Conservation (phyloP, 2,888 invertebrate species). For the Aspidiotus rigidus region DNA sequence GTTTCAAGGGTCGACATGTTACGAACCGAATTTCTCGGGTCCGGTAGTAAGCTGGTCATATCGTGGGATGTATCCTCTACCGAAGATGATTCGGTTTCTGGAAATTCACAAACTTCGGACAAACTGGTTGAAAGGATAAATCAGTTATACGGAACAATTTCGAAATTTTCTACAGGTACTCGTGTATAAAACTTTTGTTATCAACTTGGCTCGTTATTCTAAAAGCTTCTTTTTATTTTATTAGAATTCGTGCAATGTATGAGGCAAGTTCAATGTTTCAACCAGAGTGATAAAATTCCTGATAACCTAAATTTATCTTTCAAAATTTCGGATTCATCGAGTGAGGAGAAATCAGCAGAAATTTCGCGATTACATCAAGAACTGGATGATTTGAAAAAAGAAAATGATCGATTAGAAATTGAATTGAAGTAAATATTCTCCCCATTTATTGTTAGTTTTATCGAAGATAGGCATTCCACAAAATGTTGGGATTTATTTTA, state of each 20-base stretch:
- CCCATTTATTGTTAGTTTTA: background rate
- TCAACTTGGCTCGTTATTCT: background rate
- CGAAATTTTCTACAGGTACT: conserved; percentile 23
- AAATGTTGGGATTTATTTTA: conserved; percentile 7
- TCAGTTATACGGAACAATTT: background rate
- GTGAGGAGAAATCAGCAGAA: conserved; percentile 7
- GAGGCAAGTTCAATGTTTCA: too few species aligned
- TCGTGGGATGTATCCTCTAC: conserved; percentile 11
- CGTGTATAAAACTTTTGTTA: background rate
- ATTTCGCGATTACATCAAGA: background rate
- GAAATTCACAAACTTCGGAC: too few species aligned
- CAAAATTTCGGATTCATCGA: conserved; percentile 13
- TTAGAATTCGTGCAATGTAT: conserved; percentile 25
- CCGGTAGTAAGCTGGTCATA: conserved; percentile 19
- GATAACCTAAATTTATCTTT: conserved; percentile 3
- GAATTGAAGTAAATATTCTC: conserved; percentile 18
- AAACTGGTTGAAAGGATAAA: too few species aligned
- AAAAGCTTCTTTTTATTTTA: background rate
- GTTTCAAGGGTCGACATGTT: conserved; percentile 8
- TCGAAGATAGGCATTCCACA: too few species aligned
- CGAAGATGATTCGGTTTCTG: too few species aligned
- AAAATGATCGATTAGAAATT: conserved; percentile 12
- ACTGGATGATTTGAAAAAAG: conserved; percentile 3
- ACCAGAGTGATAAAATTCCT: background rate
- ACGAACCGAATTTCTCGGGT: conserved; percentile 16